Evolutionary conservation across 2,113 vertebrate species (phyloP), one percentile per base, ranked within the genome.

Genomic region (Rhineura floridana): DNA sequence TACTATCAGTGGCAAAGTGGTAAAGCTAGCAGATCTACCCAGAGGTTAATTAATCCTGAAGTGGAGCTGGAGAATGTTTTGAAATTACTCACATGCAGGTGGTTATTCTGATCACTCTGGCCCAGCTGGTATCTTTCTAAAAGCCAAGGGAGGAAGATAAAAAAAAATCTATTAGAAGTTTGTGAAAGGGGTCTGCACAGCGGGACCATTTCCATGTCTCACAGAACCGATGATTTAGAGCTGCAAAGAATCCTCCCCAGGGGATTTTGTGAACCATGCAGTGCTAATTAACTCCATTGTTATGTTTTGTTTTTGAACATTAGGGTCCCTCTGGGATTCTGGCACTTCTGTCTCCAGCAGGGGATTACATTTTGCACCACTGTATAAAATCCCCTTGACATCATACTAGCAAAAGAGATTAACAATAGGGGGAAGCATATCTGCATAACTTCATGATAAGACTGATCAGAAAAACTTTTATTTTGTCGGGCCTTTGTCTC

Each of bases 201-300:
- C 90, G 93, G 94, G 95, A 93, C 94, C 92, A 86, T 94, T 91
- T 93, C 92, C 94, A 91, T 89, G 92, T 92, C 55, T 59, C 92
- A 90, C 86, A 89, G 83, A 93, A 94, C 94, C 93, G 91, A 93
- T 91, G 95, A 96, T 96, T 97, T 96, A 95, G 95, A 95, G 89
- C 81, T 39, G 69, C 93, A 87, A 93, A 95, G 92, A 94, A 95
- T 95, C 92, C 95, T 95, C 95, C 91, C 90, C 63, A 95, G 95
- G 93, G 93, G 90, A 93, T 91, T 94, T 94, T 96, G 91, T 96
- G 96, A 96, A 94, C 95, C 94, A 90, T 88, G 93, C 93, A 90
- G 96, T 95, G 96, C 95, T 97, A 96, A 97, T 97, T 93, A 96
- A 95, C 95, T 94, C 95, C 94, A 96, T 94, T 96, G 96, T 96